These are phyloP conservation scores for Drosophila eohydei DNA, from an alignment of 2,888 invertebrate species.

Conservation along the genomic window DNA sequence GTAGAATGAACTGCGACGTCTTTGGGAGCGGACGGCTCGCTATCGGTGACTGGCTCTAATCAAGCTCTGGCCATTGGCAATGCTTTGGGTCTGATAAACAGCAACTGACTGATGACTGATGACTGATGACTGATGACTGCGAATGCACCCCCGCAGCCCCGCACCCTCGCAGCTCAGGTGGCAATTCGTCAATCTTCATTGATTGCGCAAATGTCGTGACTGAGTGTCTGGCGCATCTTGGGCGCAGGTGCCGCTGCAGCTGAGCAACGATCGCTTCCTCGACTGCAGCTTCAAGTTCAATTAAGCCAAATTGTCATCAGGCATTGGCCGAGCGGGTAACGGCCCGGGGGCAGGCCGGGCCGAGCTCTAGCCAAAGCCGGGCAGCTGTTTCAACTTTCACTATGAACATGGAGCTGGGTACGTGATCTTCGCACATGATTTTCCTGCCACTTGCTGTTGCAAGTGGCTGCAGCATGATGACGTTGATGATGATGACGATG, in stretches of 20 bases:
- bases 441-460: conserved; percentile 54
- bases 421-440: conserved; percentile 55
- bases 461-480: conserved; percentile 14
- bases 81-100: conserved; percentile 20
- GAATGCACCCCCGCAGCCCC: background rate
- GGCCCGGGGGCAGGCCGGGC: conserved; percentile 9
- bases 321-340: conserved; percentile 51
- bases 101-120: background rate
- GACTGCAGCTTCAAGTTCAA: conserved; percentile 66
- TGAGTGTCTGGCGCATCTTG: conserved; percentile 46
- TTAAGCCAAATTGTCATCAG: conserved; percentile 68
- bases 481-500: conserved; percentile 32
- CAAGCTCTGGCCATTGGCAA: conserved; percentile 30
- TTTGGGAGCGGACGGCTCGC: conserved; percentile 22
- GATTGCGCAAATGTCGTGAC: conserved; percentile 73
- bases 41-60: conserved; percentile 34
- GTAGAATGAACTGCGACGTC: conserved; percentile 12
- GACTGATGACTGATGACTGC: background rate
- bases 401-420: conserved; percentile 38
- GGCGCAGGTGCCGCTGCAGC: conserved; percentile 44
- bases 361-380: conserved; percentile 11
- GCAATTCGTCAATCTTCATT: conserved; percentile 6
- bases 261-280: conserved; percentile 55
- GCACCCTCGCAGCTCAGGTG: background rate
- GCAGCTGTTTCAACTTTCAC: conserved; percentile 56